These are phyloP conservation scores for Myotis davidii DNA, from an alignment of 2,113 vertebrate species.

Conservation along the genomic window DNA sequence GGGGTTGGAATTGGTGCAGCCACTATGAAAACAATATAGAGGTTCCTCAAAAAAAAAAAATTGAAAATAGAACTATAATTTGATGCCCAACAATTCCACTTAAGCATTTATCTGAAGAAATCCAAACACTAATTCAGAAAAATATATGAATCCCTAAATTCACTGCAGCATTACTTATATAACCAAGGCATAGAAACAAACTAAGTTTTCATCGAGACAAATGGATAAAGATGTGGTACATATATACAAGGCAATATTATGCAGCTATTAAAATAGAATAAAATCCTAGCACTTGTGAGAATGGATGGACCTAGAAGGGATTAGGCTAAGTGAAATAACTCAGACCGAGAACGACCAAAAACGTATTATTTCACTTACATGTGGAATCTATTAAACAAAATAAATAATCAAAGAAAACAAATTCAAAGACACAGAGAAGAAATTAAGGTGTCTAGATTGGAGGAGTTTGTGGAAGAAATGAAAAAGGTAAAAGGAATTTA, in stretches of 20 bases:
- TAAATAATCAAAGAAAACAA: not conserved
- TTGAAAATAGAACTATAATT: not conserved
- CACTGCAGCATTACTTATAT: not conserved
- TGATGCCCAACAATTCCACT: not conserved
- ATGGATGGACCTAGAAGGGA: not conserved
- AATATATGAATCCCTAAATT: not conserved
- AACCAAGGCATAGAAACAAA: not conserved
- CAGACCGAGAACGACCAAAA: not conserved
- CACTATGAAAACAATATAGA: not conserved
- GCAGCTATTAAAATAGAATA: not conserved
- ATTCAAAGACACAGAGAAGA: not conserved
- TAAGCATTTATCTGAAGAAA: not conserved
- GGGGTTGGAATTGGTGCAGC: not conserved
- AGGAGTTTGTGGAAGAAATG: not conserved
- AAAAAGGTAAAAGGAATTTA: not conserved
- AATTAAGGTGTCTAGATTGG: not conserved
- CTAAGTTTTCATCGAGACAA: not conserved
- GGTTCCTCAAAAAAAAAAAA: not conserved
- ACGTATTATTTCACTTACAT: not conserved
- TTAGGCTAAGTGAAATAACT: not conserved
- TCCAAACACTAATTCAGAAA: not conserved
- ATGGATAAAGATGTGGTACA: not conserved
- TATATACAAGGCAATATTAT: not conserved
- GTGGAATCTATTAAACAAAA: not conserved
- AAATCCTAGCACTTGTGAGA: not conserved